Percentiles rank a stretch among this genome's conserved stretches.
phyloP scores from a whole-genome alignment of 2,797 vertebrate genomes.

The Pseudomugil tenellus region DNA sequence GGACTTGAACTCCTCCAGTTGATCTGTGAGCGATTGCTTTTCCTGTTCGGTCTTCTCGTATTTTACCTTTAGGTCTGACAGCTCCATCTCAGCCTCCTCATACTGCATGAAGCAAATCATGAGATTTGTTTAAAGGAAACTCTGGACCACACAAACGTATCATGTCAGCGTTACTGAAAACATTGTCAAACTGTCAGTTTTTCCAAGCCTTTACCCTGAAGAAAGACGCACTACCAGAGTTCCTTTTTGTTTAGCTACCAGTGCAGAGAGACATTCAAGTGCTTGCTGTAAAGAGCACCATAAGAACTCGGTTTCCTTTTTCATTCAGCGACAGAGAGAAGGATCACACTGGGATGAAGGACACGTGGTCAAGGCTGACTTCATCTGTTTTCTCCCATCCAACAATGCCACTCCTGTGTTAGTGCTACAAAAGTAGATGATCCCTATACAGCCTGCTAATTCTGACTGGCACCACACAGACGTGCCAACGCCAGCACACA shows the following conservation, averaged over 20 bases:
- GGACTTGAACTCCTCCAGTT: conserved; percentile 92
- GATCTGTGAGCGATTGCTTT: conserved; percentile 87
- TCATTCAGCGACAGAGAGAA: conserved; percentile 24
- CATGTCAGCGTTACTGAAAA: neutral
- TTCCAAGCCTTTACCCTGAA: neutral
- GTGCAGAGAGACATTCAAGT: neutral
- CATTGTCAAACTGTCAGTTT: neutral
- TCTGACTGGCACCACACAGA: neutral
- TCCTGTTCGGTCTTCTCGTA: conserved; percentile 90
- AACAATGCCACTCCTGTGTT: conserved; percentile 29
- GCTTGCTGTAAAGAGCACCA: neutral
- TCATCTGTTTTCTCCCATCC: conserved; percentile 28
- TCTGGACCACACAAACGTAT: neutral
- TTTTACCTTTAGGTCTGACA: conserved; percentile 89
- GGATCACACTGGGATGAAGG: conserved; percentile 22
- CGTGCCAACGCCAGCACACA: neutral
- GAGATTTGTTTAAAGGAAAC: conserved; percentile 11
- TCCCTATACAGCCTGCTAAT: conserved; percentile 17
- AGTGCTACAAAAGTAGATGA: conserved; percentile 14
- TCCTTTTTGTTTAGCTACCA: conserved; percentile 15
- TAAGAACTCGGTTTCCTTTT: conserved; percentile 16
- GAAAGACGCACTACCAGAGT: neutral
- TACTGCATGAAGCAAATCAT: conserved; percentile 77
- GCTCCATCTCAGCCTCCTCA: conserved; percentile 88
- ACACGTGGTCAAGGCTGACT: conserved; percentile 27